phyloP scores from a whole-genome alignment of 2,888 invertebrate species.

The Megastigmus dorsalis region DNA sequence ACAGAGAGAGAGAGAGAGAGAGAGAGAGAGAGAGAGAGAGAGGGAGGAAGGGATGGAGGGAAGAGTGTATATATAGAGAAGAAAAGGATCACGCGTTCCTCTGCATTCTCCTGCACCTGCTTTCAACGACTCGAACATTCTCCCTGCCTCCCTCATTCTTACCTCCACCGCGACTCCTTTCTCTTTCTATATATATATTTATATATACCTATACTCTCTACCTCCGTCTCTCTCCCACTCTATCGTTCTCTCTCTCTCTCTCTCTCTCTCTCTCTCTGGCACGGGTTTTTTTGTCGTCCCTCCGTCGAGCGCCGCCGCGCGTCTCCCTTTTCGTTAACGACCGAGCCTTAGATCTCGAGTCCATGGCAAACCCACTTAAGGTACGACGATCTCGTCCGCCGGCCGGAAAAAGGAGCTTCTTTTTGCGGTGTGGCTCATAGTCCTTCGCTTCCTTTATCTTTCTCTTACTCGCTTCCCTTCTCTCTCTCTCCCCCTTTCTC shows the following conservation, averaged over 20 bases:
- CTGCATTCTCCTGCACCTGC: conserved; percentile 51
- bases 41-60: not conserved
- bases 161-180: not conserved
- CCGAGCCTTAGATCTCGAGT: conserved; percentile 53
- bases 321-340: conserved; percentile 55
- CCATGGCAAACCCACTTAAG: conserved; percentile 57
- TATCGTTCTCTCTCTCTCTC: conserved; percentile 23
- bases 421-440: conserved; percentile 26
- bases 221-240: too few relatives aligned
- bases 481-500: not conserved
- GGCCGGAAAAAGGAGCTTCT: conserved; percentile 56
- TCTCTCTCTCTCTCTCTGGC: not conserved
- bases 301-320: not conserved
- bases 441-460: not conserved
- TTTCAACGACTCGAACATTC: conserved; percentile 55
- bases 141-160: not conserved
- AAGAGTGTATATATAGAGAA: too few relatives aligned
- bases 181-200: too few relatives aligned
- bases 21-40: not conserved
- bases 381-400: conserved; percentile 47
- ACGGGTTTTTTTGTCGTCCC: too few relatives aligned
- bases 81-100: conserved; percentile 1
- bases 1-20: not conserved
- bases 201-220: too few relatives aligned
- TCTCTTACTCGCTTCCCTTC: not conserved